Percentiles rank a stretch among this genome's conserved stretches.
Evolutionary conservation across 1,140 invertebrate genomes (phyloP).

Genomic region (Acromyrmex charruanus): DNA sequence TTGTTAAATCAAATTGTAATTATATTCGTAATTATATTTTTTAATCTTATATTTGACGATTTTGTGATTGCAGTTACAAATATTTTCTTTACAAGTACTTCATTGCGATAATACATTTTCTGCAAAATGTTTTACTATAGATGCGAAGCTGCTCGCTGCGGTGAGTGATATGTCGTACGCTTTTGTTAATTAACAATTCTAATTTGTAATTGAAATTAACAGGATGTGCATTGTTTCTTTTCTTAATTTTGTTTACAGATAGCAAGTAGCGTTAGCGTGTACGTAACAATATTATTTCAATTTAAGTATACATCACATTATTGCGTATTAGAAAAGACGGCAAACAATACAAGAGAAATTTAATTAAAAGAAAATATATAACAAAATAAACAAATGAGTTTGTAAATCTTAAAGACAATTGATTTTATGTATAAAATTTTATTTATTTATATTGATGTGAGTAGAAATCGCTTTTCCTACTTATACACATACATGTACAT

Average conservation of each 20-base stretch:
- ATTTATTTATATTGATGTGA: too few species aligned
- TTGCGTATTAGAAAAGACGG: background rate
- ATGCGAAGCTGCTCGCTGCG: constrained; percentile 45
- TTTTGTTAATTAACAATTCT: background rate
- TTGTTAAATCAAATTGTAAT: background rate
- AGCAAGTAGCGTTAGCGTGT: background rate
- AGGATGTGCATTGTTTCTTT: background rate
- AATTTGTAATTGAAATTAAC: background rate
- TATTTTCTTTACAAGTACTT: background rate
- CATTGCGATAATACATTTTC: constrained; percentile 7
- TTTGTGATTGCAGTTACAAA: background rate
- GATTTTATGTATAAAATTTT: too few species aligned
- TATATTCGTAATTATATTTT: background rate
- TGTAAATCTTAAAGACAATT: background rate
- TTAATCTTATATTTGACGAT: background rate
- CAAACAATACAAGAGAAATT: background rate
- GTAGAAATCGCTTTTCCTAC: too few species aligned
- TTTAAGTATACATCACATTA: background rate
- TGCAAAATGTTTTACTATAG: background rate
- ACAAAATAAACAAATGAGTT: background rate
- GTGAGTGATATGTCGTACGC: constrained; percentile 52
- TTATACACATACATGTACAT: too few species aligned
- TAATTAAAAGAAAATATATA: background rate
- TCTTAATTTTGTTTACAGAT: background rate
- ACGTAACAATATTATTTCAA: background rate